Conservation (phyloP, 37 sponge, comb jelly and placozoan genomes). For the Bolinopsis microptera region DNA sequence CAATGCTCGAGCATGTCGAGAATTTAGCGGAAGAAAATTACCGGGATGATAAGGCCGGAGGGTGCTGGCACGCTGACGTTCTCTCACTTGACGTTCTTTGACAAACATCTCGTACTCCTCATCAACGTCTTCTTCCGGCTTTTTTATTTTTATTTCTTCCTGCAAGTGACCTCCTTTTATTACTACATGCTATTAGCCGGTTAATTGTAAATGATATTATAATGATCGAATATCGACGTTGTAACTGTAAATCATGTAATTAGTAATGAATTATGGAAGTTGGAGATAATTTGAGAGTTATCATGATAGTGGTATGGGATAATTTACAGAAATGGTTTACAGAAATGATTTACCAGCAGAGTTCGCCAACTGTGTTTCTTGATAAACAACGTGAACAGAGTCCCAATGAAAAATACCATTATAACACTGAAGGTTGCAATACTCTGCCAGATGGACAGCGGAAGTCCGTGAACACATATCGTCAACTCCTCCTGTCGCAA, state of each 20-base stretch:
- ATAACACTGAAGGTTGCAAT: neutral
- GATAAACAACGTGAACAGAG: neutral
- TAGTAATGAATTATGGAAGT: too few species aligned
- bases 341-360: slow-evolving; percentile 33
- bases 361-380: neutral
- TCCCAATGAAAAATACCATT: neutral
- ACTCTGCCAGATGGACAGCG: slow-evolving; percentile 48
- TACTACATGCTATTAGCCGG: too few species aligned
- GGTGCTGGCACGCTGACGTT: slow-evolving; percentile 6
- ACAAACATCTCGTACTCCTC: slow-evolving; percentile 6
- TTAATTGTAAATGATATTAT: too few species aligned
- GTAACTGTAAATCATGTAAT: too few species aligned
- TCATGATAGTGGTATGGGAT: too few species aligned
- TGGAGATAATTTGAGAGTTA: too few species aligned
- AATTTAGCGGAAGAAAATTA: too few species aligned
- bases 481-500: slow-evolving; percentile 19
- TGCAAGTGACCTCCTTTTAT: too few species aligned
- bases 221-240: too few species aligned
- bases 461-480: slow-evolving; percentile 51
- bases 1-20: too few species aligned
- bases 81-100: neutral
- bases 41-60: neutral
- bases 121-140: neutral
- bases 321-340: too few species aligned
- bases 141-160: neutral